phyloP scores from a whole-genome alignment of 2,888 invertebrate species.

The Caenorhabditis sp. region DNA sequence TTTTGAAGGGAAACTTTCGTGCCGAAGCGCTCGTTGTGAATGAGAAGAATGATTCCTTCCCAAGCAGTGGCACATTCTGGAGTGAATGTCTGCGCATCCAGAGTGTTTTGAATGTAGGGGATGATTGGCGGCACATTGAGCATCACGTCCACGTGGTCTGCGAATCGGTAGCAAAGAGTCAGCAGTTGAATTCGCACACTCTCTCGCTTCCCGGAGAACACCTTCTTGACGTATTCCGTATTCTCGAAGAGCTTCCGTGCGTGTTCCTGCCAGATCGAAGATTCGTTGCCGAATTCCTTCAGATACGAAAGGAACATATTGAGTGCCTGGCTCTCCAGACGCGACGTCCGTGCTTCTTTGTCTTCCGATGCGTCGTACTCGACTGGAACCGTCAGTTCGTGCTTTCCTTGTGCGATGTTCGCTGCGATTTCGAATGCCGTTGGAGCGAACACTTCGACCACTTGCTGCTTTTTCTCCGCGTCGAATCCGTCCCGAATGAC shows the following conservation, averaged over 20 bases:
- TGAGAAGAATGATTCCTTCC: slow-evolving; percentile 25
- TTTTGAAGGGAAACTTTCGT: slow-evolving; percentile 62
- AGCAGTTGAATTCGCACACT: slow-evolving; percentile 25
- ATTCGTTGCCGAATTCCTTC: slow-evolving; percentile 9
- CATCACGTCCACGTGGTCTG: slow-evolving; percentile 12
- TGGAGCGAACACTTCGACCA: slow-evolving; percentile 48
- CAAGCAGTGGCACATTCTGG: slow-evolving; percentile 31
- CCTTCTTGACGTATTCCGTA: slow-evolving; percentile 36
- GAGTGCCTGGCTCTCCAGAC: slow-evolving; percentile 45
- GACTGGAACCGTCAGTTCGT: slow-evolving; percentile 14
- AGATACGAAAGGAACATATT: slow-evolving; percentile 11
- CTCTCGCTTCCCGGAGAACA: slow-evolving; percentile 31
- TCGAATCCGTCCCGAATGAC: slow-evolving; percentile 66
- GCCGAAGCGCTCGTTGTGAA: slow-evolving; percentile 9
- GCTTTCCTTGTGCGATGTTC: slow-evolving; percentile 13
- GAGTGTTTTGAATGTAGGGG: slow-evolving; percentile 31
- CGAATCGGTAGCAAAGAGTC: slow-evolving; percentile 20
- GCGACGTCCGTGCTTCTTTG: slow-evolving; percentile 26
- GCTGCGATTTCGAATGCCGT: slow-evolving; percentile 48
- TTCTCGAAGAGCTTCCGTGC: slow-evolving; percentile 37
- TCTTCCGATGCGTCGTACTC: slow-evolving; percentile 48
- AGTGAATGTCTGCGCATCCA: slow-evolving; percentile 35
- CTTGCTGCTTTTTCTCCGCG: slow-evolving; percentile 56
- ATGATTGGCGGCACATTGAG: slow-evolving; percentile 3
- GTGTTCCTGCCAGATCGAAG: slow-evolving; percentile 14